phyloP scores from a whole-genome alignment of 2,113 vertebrate species.

The Tor tambroides region DNA sequence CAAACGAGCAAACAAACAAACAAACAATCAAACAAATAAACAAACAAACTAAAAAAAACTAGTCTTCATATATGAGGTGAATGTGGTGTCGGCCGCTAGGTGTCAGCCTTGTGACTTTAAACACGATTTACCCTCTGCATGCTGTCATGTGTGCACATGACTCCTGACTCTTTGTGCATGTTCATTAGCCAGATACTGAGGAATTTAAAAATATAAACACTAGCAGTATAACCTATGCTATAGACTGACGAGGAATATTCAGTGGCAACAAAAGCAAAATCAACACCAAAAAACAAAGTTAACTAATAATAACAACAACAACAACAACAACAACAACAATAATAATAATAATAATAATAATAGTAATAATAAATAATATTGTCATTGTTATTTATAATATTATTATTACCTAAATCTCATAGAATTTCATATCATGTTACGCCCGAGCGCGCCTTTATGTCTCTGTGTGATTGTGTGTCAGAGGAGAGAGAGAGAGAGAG shows the following conservation, averaged over 20 bases:
- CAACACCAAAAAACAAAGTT: no score
- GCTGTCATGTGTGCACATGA: conserved; percentile 26
- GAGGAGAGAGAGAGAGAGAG: neutral
- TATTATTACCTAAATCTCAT: neutral
- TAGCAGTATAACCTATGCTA: neutral
- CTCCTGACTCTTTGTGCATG: conserved; percentile 1
- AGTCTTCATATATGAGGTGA: conserved; percentile 31
- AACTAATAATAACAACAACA: no score
- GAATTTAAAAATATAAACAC: neutral
- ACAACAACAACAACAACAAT: no score
- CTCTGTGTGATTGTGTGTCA: neutral
- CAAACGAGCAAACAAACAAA: neutral
- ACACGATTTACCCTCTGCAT: conserved; percentile 59
- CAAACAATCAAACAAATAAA: neutral
- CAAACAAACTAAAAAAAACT: neutral
- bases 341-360: no score
- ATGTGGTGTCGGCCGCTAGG: conserved; percentile 75
- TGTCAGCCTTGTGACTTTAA: conserved; percentile 83
- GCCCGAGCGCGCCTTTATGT: conserved; percentile 23
- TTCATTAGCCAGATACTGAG: neutral
- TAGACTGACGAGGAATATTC: neutral
- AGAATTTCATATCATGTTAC: neutral
- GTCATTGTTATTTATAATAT: neutral
- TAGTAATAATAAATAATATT: neutral
- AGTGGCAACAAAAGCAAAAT: no score